A percentile compares a stretch with the other conserved stretches of the same genome.
These are phyloP conservation scores for Tholera decimalis DNA, from an alignment of 2,888 invertebrate species.

Conservation along the genomic window DNA sequence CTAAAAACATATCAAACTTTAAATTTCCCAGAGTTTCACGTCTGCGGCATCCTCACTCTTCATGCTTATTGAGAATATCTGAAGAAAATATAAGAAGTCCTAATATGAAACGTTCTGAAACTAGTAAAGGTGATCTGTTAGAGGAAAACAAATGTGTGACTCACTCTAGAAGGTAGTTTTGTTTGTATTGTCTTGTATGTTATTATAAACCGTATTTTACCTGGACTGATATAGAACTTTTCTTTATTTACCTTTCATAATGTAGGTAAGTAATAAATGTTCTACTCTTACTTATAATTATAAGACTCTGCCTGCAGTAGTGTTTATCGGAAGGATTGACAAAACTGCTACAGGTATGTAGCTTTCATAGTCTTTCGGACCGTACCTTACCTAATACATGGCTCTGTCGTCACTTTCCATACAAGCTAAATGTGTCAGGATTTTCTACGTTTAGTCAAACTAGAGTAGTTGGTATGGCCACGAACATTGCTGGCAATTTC, in stretches of 20 bases:
- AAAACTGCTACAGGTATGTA: neutral
- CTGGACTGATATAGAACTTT: slow-evolving; percentile 31
- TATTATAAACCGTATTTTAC: slow-evolving; percentile 40
- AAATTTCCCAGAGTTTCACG: slow-evolving; percentile 80
- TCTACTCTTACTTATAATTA: neutral
- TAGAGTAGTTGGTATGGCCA: neutral
- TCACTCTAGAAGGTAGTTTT: slow-evolving; percentile 45
- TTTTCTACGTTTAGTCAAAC: neutral
- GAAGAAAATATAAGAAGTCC: slow-evolving; percentile 71
- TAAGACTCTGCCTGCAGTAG: neutral
- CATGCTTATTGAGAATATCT: slow-evolving; percentile 74
- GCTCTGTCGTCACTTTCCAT: neutral
- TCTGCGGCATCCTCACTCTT: slow-evolving; percentile 64
- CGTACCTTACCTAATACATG: too few relatives aligned
- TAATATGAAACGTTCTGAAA: slow-evolving; percentile 48
- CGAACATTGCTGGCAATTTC: neutral
- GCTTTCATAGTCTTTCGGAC: neutral
- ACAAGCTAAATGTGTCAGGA: neutral
- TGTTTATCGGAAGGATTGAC: too few relatives aligned
- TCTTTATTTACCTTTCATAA: slow-evolving; percentile 12
- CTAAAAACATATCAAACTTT: slow-evolving; percentile 76
- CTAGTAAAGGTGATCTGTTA: slow-evolving; percentile 55
- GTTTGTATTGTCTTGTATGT: slow-evolving; percentile 40
- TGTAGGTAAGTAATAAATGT: neutral
- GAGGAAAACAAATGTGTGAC: slow-evolving; percentile 46